Base-by-base conservation (phyloP, 2,113 vertebrate species). In the Eudorcas thomsonii region DNA sequence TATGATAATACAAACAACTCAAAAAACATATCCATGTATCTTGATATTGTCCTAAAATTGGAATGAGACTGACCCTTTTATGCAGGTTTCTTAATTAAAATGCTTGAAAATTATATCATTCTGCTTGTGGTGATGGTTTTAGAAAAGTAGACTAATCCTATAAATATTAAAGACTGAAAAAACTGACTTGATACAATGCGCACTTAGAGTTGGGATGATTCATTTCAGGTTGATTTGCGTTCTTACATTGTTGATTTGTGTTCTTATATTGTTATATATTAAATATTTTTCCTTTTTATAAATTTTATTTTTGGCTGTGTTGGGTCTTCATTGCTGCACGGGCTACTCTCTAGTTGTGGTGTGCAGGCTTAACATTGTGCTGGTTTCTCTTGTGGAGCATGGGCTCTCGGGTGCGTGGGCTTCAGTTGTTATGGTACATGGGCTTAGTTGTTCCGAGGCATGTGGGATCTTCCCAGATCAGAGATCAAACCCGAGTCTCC, bases 71-170 rank as follows among this genome's bases (percentile, higher is more conserved):
- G 57, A 81, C 16, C 4, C 33, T 94, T 88, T n/a, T 11, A 85
- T 74, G 33, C 8, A 50, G 50, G 52, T 96, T 45, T 93, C 21
- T 91, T 9, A 95, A 89, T 7, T 95, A 57, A 97, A 88, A 85
- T 96, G 16, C 80, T 59, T 96, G 12, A 88, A 80, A 85, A 88
- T 71, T 80, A 19, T 36, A 71, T 50, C 19, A 94, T 81, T 94
- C 33, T 91, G 39, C 50, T 88, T 91, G 17, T 95, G 48, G 55
- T 78, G 50, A 90, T 88, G 39, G 33, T 59, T 93, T 95, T 71
- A n/a, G 50, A 80, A 96, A 91, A 67, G 19, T 91, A 71, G 59
- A n/a, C 8, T 62, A 94, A 43, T 88, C 45, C 52, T 84, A 43
- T 81, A 74, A 43, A 39, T 74, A 74, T 74, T 19, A 30, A 86